Evolutionary conservation across 1,140 invertebrate species (phyloP).

Genomic region (Drosophila biarmipes): DNA sequence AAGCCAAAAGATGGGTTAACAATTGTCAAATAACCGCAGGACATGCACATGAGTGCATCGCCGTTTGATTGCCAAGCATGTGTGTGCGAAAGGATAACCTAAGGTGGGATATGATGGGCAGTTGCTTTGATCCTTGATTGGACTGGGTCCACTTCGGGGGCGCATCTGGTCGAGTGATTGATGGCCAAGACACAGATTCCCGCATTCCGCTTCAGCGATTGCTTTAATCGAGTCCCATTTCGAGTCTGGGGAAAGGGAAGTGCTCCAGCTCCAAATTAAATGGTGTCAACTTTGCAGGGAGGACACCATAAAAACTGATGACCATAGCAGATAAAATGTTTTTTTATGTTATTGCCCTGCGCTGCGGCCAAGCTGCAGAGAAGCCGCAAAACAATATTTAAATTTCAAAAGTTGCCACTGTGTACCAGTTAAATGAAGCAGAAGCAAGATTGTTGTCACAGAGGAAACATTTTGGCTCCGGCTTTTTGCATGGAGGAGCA

Average conservation of each 20-base stretch:
- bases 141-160: conserved; percentile 43
- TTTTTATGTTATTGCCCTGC: conserved; percentile 74
- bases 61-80: conserved; percentile 59
- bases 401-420: conserved; percentile 72
- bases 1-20: conserved; percentile 45
- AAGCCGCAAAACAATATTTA: conserved; percentile 77
- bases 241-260: not conserved
- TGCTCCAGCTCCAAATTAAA: conserved; percentile 55
- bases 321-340: conserved; percentile 72
- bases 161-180: conserved; percentile 67
- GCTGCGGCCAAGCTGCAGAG: conserved; percentile 45
- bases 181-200: conserved; percentile 55
- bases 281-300: conserved; percentile 64
- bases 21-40: conserved; percentile 76
- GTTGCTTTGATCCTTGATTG: conserved; percentile 78
- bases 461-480: conserved; percentile 26
- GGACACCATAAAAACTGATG: conserved; percentile 70
- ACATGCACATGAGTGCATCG: conserved; percentile 76
- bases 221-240: conserved; percentile 68
- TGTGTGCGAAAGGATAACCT: conserved; percentile 43
- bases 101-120: conserved; percentile 35
- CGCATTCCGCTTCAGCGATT: conserved; percentile 67
- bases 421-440: conserved; percentile 80
- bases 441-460: conserved; percentile 78
- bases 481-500: conserved; percentile 5